Evolutionary conservation across 2,888 invertebrate species (phyloP), one percentile per base, ranked within the genome.

Genomic region (Diabrotica balteata): DNA sequence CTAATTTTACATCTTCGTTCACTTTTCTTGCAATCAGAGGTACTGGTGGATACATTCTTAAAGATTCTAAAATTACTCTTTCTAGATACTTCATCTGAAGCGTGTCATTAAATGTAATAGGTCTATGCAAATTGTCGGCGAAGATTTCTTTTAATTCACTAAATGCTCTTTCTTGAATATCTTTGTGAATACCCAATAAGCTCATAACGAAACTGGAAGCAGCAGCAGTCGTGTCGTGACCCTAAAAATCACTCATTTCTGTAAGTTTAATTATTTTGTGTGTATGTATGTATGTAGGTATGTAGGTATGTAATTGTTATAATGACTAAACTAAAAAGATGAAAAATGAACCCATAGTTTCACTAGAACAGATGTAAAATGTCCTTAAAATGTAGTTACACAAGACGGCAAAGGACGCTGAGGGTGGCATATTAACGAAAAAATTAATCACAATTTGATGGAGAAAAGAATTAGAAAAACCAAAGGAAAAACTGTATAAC

Each of bases 11-110:
- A 73, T 93, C 93, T 80, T 92, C 88, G 62, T 90, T 89, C 46
- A 93, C 80, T 73, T 90, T 86, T 76, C 93, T 87, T 7, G 93
- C 92, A 77, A 94, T 93, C 22, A 91, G 84, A 43, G 93, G 93
- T 61, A 94, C 91, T 73, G 93, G 93, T 65, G 93, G 93, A 80
- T 89, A 94, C 87, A 93, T 86, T 76, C 93, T 88, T 32, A 93
- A 84, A 5, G 93, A 91, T 83, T 94, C 93, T 90, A 94, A 89
- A 58, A 94, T 86, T 70, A 93, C 93, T 69, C 93, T 87, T 83
- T 94, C 94, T 74, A 94, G 84, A 78, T 93, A 93, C 82, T 94
- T 94, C 93, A 94, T 93, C 82, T 93, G 91, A n/a, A 93, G 81
- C 1, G 93, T 93, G 74, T 94, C 94, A 77, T 91, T 90, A 85